phyloP scores from a whole-genome alignment of 2,113 vertebrate species.

The Tringa solitaria region DNA sequence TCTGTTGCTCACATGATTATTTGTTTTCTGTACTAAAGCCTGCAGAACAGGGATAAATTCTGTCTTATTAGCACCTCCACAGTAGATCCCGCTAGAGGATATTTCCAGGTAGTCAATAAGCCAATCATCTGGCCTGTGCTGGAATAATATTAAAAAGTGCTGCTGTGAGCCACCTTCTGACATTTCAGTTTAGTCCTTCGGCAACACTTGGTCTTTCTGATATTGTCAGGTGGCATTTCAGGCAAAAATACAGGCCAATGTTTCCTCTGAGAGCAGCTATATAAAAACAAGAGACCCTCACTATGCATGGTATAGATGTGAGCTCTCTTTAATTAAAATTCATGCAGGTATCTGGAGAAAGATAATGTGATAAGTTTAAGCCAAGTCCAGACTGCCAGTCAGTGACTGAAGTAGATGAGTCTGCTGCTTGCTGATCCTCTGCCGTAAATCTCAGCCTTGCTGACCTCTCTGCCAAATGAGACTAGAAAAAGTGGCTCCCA shows the following conservation, averaged over 20 bases:
- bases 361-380: background rate
- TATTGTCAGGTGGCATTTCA: background rate
- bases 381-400: background rate
- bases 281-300: background rate
- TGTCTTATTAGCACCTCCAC: background rate
- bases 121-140: background rate
- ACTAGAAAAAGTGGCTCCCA: background rate
- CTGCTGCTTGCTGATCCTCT: background rate
- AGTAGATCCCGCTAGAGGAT: background rate
- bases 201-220: background rate
- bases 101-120: background rate
- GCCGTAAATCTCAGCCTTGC: background rate
- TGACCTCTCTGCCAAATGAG: background rate
- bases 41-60: background rate
- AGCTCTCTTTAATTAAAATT: background rate
- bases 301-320: background rate
- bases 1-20: background rate
- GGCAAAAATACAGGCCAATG: background rate
- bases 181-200: background rate
- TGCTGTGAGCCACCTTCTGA: background rate
- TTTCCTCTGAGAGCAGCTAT: background rate
- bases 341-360: background rate
- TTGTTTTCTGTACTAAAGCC: slow-evolving; percentile 10
- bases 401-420: background rate
- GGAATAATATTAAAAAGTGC: background rate